Base-by-base conservation (phyloP, 2,113 vertebrate genomes). In the Neolamprologus toae region DNA sequence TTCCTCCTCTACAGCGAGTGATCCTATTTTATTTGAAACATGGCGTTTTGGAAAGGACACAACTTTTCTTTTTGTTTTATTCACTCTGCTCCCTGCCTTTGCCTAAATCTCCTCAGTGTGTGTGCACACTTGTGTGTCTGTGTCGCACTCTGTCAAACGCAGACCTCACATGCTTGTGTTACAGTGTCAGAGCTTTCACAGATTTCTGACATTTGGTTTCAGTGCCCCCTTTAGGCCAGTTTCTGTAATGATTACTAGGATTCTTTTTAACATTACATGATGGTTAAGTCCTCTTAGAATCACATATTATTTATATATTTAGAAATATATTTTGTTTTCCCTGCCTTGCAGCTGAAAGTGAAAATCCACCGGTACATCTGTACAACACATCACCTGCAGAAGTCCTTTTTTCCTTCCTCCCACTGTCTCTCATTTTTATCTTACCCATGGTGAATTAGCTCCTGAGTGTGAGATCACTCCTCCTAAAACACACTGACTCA, bases 401-500 rank as follows among this genome's bases (percentile, higher is more conserved):
- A 71, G 85, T 63, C 83, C 17, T 31, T 84, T 28, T 63, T 63
- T 35, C 19, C 61, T 71, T 55, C 23, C 26, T 84, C 31, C 23
- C 12, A 23, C 73, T 85, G 23, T 63, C 26, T 78, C 61, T 81
- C 80, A 51, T 73, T 80, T 23, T 26, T 51, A 9, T 49, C 47
- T 85, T 71, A 82, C 55, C 82, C 76, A 59, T 53, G 63, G 42
- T 57, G 63, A 82, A 90, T 73, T 85, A 17, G 42, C 66, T 80
- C 26, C 53, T 31, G 33, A 55, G 86, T 28, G n/a, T 45, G 26
- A 81, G 42, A 83, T 35, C 81, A 76, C 37, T 47, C 73, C 17
- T 82, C 21, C 45, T 86, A 73, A 91, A 90, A 90, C 23, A 10
- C 55, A 57, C 89, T 54, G 90, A 90, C 83, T 89, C 88, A 92